Conservation (phyloP, 2,113 vertebrate genomes). For the Rhinichthys klamathensis region DNA sequence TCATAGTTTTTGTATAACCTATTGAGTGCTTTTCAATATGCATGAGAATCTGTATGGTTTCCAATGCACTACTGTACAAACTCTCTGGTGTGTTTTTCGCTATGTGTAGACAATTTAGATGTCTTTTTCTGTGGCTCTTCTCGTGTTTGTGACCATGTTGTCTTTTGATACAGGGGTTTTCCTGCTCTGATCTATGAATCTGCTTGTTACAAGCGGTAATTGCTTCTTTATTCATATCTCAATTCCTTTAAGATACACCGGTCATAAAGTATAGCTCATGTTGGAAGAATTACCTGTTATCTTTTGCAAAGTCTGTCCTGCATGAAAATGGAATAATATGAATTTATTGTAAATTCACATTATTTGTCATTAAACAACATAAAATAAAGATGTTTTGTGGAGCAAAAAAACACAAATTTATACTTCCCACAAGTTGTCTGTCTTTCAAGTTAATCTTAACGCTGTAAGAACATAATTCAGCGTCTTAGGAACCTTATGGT, state of each 20-base stretch:
- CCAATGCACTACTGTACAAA: constrained; percentile 78
- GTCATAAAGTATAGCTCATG: constrained; percentile 79
- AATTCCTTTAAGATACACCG: constrained; percentile 81
- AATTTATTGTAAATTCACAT: constrained; percentile 86
- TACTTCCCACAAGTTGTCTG: constrained; percentile 49
- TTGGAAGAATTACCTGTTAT: constrained; percentile 69
- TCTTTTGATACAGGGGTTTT: constrained; percentile 95
- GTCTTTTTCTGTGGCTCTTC: constrained; percentile 55
- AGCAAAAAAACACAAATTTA: constrained; percentile 47
- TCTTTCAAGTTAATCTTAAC: constrained; percentile 45
- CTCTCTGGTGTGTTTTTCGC: constrained; percentile 58
- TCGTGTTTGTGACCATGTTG: constrained; percentile 92
- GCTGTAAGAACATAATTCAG: constrained; percentile 6
- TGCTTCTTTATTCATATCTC: constrained; percentile 88
- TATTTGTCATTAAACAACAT: constrained; percentile 78
- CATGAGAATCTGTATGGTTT: constrained; percentile 70
- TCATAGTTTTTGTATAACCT: constrained; percentile 33
- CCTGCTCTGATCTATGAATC: constrained; percentile 93
- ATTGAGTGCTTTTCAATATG: constrained; percentile 70
- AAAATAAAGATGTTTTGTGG: constrained; percentile 89
- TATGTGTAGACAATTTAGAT: constrained; percentile 60
- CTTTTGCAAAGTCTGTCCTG: constrained; percentile 82
- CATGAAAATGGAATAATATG: constrained; percentile 85
- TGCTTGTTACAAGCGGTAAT: constrained; percentile 97
- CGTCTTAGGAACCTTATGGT: constrained; percentile 32